Evolutionary conservation across 2,888 invertebrate species (phyloP).

Genomic region (Malthinus flaveolus): DNA sequence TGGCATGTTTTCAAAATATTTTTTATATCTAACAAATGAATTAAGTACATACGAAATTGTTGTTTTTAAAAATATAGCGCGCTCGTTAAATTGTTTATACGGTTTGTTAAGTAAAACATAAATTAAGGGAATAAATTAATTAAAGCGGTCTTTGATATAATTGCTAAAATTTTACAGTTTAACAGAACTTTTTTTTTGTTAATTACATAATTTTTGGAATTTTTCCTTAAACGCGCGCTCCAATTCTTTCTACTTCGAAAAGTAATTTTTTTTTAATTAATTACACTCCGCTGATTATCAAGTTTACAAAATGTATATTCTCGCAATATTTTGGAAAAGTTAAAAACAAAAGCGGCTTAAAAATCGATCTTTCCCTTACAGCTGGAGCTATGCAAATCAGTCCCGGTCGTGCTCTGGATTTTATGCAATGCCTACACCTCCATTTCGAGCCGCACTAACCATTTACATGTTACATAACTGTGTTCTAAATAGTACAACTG

Average conservation of each 20-base stretch:
- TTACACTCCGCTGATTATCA: no score
- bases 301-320: neutral
- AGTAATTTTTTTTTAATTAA: no score
- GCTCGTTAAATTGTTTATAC: neutral
- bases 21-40: neutral
- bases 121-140: slow-evolving; percentile 2
- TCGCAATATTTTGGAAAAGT: slow-evolving; percentile 1
- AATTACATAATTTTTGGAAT: neutral
- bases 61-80: neutral
- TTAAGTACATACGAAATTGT: neutral
- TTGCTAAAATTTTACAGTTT: no score
- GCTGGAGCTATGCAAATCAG: slow-evolving; percentile 58
- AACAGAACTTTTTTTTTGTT: neutral
- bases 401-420: slow-evolving; percentile 54
- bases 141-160: neutral
- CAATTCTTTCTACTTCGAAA: no score
- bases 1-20: slow-evolving; percentile 5
- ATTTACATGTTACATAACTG: slow-evolving; percentile 29
- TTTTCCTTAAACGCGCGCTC: neutral
- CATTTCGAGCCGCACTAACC: slow-evolving; percentile 26
- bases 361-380: slow-evolving; percentile 54
- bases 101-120: slow-evolving; percentile 1
- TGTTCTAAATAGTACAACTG: slow-evolving; percentile 13
- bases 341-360: slow-evolving; percentile 33
- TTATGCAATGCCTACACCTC: slow-evolving; percentile 47